Evolutionary conservation across 2,888 invertebrate species (phyloP).

Genomic region (Ceriagrion tenellum): DNA sequence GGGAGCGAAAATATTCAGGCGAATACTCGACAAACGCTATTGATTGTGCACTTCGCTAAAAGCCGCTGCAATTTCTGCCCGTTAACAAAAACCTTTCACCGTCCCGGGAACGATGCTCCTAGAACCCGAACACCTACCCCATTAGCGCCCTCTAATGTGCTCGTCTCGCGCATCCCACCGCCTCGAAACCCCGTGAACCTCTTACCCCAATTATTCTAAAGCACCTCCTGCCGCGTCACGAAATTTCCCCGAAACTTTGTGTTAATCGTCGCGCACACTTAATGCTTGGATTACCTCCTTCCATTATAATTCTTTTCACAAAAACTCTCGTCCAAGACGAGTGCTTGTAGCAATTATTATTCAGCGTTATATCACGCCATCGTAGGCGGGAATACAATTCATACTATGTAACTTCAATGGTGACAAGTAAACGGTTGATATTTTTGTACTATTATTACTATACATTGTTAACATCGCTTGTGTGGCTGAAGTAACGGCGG

Average conservation of each 20-base stretch:
- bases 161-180: background rate
- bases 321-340: too few species aligned
- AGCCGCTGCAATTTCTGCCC: background rate
- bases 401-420: too few species aligned
- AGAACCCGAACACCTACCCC: background rate
- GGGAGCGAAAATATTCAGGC: background rate
- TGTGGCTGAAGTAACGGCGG: too few species aligned
- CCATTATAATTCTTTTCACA: too few species aligned
- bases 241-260: background rate
- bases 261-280: background rate
- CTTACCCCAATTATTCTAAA: background rate
- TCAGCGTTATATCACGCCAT: too few species aligned
- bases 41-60: constrained; percentile 7
- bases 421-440: too few species aligned
- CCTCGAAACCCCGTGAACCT: background rate
- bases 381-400: too few species aligned
- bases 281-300: background rate
- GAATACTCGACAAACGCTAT: too few species aligned
- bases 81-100: background rate
- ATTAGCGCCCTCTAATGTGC: constrained; percentile 1
- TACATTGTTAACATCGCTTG: too few species aligned
- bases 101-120: background rate
- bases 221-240: background rate
- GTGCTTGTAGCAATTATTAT: too few species aligned
- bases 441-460: too few species aligned